These are phyloP conservation scores for Leptopilina boulardi DNA, from an alignment of 1,140 invertebrate species.

Conservation along the genomic window DNA sequence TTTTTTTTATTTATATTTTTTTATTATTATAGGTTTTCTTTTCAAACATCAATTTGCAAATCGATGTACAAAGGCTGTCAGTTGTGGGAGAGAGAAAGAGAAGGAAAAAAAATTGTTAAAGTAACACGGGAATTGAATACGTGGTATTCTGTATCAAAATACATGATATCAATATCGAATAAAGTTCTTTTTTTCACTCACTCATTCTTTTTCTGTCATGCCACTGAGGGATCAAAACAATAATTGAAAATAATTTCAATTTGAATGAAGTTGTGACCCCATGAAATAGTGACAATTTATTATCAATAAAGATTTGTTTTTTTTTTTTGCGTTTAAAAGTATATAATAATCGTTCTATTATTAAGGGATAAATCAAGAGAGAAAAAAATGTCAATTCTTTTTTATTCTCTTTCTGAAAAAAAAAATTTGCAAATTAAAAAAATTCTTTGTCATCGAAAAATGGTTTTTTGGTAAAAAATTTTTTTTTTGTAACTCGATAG, in stretches of 20 bases:
- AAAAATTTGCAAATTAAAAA: too few species aligned
- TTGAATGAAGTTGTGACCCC: neutral
- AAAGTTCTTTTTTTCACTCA: too few species aligned
- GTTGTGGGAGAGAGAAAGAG: neutral
- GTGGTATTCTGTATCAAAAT: neutral
- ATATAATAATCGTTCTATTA: neutral
- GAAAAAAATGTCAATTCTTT: neutral
- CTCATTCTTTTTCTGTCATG: neutral
- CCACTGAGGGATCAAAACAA: neutral
- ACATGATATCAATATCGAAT: neutral
- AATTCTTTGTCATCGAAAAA: too few species aligned
- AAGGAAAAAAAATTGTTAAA: neutral
- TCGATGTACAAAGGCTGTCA: neutral
- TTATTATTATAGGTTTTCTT: neutral
- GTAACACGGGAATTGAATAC: neutral
- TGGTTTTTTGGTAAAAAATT: too few species aligned
- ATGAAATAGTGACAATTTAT: neutral
- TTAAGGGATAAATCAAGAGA: neutral
- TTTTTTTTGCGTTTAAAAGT: neutral
- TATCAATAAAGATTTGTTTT: neutral
- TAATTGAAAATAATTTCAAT: neutral
- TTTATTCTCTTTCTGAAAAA: too few species aligned
- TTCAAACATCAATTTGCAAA: neutral
- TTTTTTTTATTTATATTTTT: too few species aligned
- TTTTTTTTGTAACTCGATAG: too few species aligned